Evolutionary conservation across 2,113 vertebrate species (phyloP).

Genomic region (Scolopax mira): DNA sequence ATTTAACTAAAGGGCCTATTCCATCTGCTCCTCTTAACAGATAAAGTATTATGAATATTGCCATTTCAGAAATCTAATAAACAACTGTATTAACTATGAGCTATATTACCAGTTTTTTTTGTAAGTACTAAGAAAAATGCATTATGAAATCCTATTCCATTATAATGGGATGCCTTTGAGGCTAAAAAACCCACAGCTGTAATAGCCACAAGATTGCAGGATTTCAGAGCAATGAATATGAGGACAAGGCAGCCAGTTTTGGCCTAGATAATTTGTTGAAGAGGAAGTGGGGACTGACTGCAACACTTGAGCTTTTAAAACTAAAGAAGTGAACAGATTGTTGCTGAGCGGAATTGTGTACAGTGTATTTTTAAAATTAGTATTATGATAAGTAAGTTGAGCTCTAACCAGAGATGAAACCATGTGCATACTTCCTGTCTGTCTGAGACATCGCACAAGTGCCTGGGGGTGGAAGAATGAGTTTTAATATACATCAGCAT

Average conservation of each 20-base stretch:
- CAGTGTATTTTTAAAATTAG: conserved; percentile 52
- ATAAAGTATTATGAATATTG: background rate
- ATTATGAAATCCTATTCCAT: conserved; percentile 21
- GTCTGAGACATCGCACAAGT: conserved; percentile 11
- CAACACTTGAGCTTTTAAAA: conserved; percentile 37
- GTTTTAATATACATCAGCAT: conserved; percentile 17
- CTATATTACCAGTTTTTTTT: background rate
- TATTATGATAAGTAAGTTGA: conserved; percentile 32
- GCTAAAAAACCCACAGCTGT: background rate
- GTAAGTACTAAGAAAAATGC: conserved; percentile 10
- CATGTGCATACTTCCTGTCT: conserved; percentile 32
- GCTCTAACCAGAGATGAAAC: conserved; percentile 20
- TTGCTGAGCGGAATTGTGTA: conserved; percentile 17
- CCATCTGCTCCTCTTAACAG: background rate
- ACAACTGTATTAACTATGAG: background rate
- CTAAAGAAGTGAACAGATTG: conserved; percentile 41
- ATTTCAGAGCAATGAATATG: background rate
- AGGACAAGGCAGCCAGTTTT: conserved; percentile 5
- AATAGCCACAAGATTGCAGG: conserved; percentile 27
- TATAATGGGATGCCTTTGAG: conserved; percentile 19
- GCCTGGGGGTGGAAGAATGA: conserved; percentile 34
- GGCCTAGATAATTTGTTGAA: conserved; percentile 17
- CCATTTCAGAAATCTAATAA: conserved; percentile 2
- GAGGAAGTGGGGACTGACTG: conserved; percentile 27
- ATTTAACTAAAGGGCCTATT: background rate